A percentile compares a stretch with the other conserved stretches of the same genome.
phyloP scores from a whole-genome alignment of 2,888 invertebrate species.

The Salpingus planirostris region DNA sequence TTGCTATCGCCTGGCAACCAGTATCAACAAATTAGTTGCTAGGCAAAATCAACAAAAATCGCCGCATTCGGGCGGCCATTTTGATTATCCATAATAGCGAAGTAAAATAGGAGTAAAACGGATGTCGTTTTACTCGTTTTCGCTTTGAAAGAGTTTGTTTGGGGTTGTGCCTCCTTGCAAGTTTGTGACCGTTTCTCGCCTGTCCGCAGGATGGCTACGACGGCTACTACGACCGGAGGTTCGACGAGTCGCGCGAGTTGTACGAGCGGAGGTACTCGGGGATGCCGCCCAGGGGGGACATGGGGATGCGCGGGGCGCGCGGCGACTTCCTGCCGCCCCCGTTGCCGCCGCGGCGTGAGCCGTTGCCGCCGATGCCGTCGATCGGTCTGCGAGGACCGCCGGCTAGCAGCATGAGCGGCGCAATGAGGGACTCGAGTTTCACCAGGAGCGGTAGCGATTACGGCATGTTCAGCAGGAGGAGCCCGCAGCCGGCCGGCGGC shows the following conservation, averaged over 20 bases:
- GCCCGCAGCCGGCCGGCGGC: slow-evolving; percentile 57
- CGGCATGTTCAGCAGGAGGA: slow-evolving; percentile 75
- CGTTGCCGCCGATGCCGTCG: slow-evolving; percentile 63
- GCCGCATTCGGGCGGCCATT: too few species aligned
- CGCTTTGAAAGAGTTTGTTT: background rate
- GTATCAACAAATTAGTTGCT: too few species aligned
- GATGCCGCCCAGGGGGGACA: slow-evolving; percentile 44
- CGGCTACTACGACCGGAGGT: slow-evolving; percentile 75
- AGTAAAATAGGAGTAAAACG: too few species aligned
- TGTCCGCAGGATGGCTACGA: slow-evolving; percentile 55
- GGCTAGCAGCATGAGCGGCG: slow-evolving; percentile 52
- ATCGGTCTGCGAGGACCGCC: slow-evolving; percentile 48
- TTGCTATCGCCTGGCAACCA: too few species aligned
- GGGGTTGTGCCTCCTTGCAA: background rate
- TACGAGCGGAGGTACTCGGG: slow-evolving; percentile 71
- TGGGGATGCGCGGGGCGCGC: slow-evolving; percentile 42
- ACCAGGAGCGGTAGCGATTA: slow-evolving; percentile 55
- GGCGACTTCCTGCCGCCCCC: slow-evolving; percentile 67
- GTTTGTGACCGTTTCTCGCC: too few species aligned
- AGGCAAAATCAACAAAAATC: too few species aligned
- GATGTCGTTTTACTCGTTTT: too few species aligned
- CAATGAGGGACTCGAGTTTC: slow-evolving; percentile 56
- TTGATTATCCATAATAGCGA: too few species aligned
- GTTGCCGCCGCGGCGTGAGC: slow-evolving; percentile 60
- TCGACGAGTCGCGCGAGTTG: slow-evolving; percentile 69